These are phyloP conservation scores for Fistularia tabacaria DNA, from an alignment of 2,797 vertebrate species.

Conservation along the genomic window DNA sequence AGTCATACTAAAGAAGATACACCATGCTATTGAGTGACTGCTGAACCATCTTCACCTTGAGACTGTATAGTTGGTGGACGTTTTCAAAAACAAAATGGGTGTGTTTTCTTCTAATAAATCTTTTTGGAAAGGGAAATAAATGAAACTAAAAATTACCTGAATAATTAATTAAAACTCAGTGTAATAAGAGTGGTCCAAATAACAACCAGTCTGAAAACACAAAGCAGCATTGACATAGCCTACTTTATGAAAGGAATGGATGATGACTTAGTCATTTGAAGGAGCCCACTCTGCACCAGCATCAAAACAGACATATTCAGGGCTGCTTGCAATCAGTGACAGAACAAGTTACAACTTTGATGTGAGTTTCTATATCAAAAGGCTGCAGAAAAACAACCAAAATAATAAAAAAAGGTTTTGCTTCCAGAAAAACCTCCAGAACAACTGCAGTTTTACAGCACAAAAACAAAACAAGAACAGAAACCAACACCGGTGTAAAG, in stretches of 20 bases:
- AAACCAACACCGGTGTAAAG: neutral
- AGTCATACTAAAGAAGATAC: constrained; percentile 13
- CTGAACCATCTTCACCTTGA: constrained; percentile 5
- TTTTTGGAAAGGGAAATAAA: neutral
- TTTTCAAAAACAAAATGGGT: neutral
- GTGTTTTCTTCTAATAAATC: neutral
- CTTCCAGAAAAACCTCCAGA: neutral
- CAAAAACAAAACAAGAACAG: too few relatives aligned
- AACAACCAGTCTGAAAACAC: constrained; percentile 1
- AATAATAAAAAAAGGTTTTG: neutral
- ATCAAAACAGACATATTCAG: neutral
- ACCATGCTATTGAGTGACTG: constrained; percentile 9
- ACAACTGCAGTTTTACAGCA: too few relatives aligned
- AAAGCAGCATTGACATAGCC: constrained; percentile 2
- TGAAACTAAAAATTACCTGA: neutral
- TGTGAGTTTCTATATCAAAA: neutral
- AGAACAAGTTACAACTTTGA: constrained; percentile 15
- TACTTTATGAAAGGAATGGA: constrained; percentile 1
- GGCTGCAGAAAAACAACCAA: neutral
- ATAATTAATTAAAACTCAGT: constrained; percentile 5
- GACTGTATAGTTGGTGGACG: neutral
- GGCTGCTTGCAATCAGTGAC: neutral
- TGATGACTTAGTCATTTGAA: constrained; percentile 6
- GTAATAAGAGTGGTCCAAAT: constrained; percentile 4
- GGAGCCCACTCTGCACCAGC: neutral